Evolutionary conservation across 1,140 invertebrate species (phyloP), one percentile per base, ranked within the genome.

Genomic region (Chelonus insularis): DNA sequence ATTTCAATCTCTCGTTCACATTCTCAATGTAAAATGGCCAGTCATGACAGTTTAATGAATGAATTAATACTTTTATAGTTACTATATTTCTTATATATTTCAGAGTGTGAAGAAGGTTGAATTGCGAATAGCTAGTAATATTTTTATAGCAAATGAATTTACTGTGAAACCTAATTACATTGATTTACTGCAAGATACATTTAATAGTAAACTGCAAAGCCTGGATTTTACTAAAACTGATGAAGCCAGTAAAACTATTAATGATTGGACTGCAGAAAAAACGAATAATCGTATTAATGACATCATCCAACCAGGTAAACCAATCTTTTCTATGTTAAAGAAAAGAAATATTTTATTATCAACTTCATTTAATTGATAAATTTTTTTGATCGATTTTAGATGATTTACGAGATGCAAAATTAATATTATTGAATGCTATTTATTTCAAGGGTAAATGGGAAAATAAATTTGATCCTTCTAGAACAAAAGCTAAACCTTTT

Each of bases 381-480:
- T 5, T 39, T 3, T 12, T n/a, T 3, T 12, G 14, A 39, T 1
- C n/a, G 4, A n/a, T 60, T 37, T 23, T 34, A 37, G 43, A 11
- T 43, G 18, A 47, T 54, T 23, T 51, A 39, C 52, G 60, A 7
- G 64, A 77, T 37, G 85, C 84, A 66, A 77, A 62, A 41, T 72
- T 86, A 68, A 83, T 87, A 60, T 81, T 87, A 47, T 83, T 84
- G 51, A 91, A 90, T 75, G 87, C 87, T n/a, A 80, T 89, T 39
- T 88, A 88, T 73, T 91, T 89, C 74, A 88, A 90, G 81, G 89
- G 88, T n/a, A 75, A 80, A 23, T 92, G 90, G 90, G 69, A 79
- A 37, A 68, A 75, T 29, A 82, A 83, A 63, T 92, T 92, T 68
- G 68, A 83, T 61, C 68, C 74, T 23, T 63, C 73, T 4, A 50